Percentiles rank a stretch among this genome's conserved stretches.
phyloP scores from a whole-genome alignment of 1,140 invertebrate species.

The Pentalonia nigronervosa region DNA sequence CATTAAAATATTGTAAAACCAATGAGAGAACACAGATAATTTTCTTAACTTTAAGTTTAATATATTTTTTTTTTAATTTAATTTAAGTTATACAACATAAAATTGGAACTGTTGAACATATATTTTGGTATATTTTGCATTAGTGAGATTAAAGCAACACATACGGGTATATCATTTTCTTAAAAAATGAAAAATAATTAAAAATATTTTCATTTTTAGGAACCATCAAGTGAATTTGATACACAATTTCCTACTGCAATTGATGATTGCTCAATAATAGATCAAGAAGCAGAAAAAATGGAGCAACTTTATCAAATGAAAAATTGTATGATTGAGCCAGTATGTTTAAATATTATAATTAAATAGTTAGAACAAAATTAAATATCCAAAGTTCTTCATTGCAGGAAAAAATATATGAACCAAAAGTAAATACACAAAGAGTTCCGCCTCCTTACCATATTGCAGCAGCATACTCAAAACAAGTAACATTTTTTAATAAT shows the following conservation, averaged over 20 bases:
- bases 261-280: neutral
- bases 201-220: neutral
- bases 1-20: too few species aligned
- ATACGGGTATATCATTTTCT: neutral
- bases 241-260: neutral
- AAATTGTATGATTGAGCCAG: neutral
- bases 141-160: neutral
- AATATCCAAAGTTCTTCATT: neutral
- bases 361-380: neutral
- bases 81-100: too few species aligned
- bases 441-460: slow-evolving; percentile 57
- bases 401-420: slow-evolving; percentile 13
- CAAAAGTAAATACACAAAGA: neutral
- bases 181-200: neutral
- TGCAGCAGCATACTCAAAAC: slow-evolving; percentile 57
- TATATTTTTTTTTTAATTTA: too few species aligned
- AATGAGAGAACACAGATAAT: too few species aligned
- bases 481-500: slow-evolving; percentile 52
- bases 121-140: neutral
- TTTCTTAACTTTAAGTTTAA: too few species aligned
- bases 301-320: slow-evolving; percentile 33
- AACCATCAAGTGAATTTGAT: neutral
- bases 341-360: neutral
- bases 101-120: too few species aligned
- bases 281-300: slow-evolving; percentile 40